Base-by-base conservation (phyloP, 2,113 vertebrate genomes). In the Xiphophorus hellerii region DNA sequence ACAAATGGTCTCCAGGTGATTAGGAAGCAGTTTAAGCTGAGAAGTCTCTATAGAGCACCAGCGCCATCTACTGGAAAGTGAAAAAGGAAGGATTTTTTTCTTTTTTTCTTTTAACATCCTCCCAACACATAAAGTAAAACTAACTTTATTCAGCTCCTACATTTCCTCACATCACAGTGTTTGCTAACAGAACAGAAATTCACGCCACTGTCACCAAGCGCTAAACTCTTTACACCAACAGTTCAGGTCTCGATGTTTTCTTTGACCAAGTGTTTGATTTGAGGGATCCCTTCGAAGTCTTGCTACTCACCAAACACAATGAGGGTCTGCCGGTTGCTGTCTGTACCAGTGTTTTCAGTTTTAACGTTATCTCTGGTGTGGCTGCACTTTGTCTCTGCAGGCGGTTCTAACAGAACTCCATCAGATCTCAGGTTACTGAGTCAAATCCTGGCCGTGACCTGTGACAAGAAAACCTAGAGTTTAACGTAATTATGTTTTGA, bases 301-400 rank as follows among this genome's bases (percentile, higher is more conserved):
- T 39, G 14, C 14, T 62, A 0, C 8, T 54, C 76, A 39, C 71
- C 28, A 28, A 62, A 84, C 13, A 84, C 86, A 0, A 84, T 35
- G 1, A 76, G 58, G 1, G 25, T 83, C 82, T 84, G 28, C 51
- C 33, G 78, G 79, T 67, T 62, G 71, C 62, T 87, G 85, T 22
- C 65, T 76, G 76, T 60, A 90, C 80, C 86, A 88, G 84, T 85
- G 79, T 80, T 87, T 84, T 70, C 83, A 77, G 17, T 0, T 17
- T 31, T 88, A 31, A 27, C 0, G 0, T 14, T 4, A 5, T 84
- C 83, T 84, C 63, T 87, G 5, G 30, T 89, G 74, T 89, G 85
- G 39, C 85, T 89, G 73, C 84, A 89, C 42, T 84, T 87, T 67
- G 84, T 84, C 27, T 88, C 58, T 35, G 69, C 82, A 60, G 81